phyloP scores from a whole-genome alignment of 2,888 invertebrate species.

The Cephonodes hylas region DNA sequence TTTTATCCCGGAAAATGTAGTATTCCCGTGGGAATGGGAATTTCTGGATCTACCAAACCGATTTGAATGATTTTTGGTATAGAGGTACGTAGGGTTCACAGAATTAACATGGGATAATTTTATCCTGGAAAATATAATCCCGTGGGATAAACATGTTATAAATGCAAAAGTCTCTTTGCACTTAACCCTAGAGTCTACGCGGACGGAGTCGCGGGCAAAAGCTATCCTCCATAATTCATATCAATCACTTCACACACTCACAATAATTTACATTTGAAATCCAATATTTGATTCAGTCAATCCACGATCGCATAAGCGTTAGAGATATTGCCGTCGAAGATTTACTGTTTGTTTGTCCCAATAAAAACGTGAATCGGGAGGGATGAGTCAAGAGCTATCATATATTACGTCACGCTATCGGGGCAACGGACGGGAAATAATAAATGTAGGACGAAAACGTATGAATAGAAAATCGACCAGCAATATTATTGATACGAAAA shows the following conservation, averaged over 20 bases:
- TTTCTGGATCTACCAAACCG: neutral
- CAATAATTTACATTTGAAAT: neutral
- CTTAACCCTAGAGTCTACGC: too few relatives aligned
- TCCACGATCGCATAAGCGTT: neutral
- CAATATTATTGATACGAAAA: conserved; percentile 11
- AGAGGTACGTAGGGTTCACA: too few relatives aligned
- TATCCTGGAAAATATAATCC: too few relatives aligned
- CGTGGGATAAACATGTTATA: too few relatives aligned
- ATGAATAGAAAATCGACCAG: conserved; percentile 10
- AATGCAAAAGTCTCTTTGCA: too few relatives aligned
- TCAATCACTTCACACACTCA: neutral
- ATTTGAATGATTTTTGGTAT: too few relatives aligned
- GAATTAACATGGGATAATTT: too few relatives aligned
- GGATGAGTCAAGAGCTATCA: conserved; percentile 15
- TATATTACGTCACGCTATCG: conserved; percentile 15
- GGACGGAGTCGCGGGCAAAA: too few relatives aligned
- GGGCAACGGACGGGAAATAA: conserved; percentile 14
- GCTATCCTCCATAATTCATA: neutral
- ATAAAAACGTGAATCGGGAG: conserved; percentile 12
- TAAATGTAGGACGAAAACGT: conserved; percentile 3
- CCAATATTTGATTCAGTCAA: neutral
- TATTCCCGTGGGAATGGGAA: too few relatives aligned
- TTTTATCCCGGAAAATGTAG: too few relatives aligned
- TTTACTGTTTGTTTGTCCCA: conserved; percentile 5
- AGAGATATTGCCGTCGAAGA: neutral